Base-by-base conservation (phyloP, 2,113 vertebrate species). In the Steatornis caripensis region DNA sequence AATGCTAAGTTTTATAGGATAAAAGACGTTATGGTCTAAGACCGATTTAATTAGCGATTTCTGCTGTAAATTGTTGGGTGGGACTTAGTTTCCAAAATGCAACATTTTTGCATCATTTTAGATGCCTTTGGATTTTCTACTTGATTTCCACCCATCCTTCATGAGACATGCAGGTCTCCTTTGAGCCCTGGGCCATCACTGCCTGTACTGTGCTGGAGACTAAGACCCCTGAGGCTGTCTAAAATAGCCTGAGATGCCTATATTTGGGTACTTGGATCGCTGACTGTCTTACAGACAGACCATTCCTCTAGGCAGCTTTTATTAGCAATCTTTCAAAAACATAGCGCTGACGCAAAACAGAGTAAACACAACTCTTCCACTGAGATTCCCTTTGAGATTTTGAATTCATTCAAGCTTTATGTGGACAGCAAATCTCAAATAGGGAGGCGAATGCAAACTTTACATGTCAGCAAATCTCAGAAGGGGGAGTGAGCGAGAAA, bases 381-480 rank as follows among this genome's bases (percentile, higher is more conserved):
- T 60, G 83, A 95, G 64, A 62, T 75, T 76, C 58, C 84, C 74
- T 97, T 87, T 89, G 92, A 93, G 94, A 96, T 95, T 96, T 79
- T 69, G 69, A 92, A 84, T 87, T 86, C 46, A 71, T 82, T 95
- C 48, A 82, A 93, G 49, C 62, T 74, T 91, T 54, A 55, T 4
- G 3, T 19, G 81, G 84, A 72, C 11, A 82, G 84, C 29, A 95
- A 91, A 96, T 95, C 89, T 92, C 93, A 97, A 84, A 83, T 3
- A 69, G 78, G 84, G 75, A 75, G 45, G 62, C 3, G 27, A 82
- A 92, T 41, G 75, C 45, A 75, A 89, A 87, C 7, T 27, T 72
- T 6, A 60, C 36, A 75, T 39, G 41, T 84, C 48, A 83, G 74
- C 65, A 90, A 53, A 94, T 91, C 82, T 85, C 84, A 90, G 71